Evolutionary conservation across 2,888 invertebrate genomes (phyloP), one percentile per base, ranked within the genome.

Genomic region (Amphipoea lucens): DNA sequence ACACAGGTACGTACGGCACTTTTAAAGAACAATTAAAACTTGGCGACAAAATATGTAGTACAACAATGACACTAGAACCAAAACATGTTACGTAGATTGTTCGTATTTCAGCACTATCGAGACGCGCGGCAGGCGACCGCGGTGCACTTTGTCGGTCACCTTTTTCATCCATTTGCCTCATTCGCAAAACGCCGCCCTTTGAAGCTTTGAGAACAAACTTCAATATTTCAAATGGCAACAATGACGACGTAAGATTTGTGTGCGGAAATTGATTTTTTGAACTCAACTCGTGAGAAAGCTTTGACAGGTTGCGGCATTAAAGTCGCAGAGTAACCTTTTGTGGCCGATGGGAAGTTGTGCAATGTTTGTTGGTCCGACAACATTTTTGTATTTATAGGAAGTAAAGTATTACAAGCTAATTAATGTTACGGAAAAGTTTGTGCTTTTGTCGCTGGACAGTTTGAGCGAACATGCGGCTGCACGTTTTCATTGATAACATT

Each of bases 211-310:
- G 91, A 91, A 92, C 92, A 92, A 93, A 92, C 92, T 93, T 87
- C 93, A 94, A 96, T 96, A 96, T 95, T 95, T 96, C 95, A 96
- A 94, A 94, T 91, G 89, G 91, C 95, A 94, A 96, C 97, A 97
- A 97, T 96, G 96, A 96, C 96, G 89, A 87, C 87, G 94, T 92
- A 93, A 95, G 95, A 96, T 96, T 96, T 96, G 96, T 96, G 96
- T 96, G 96, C 97, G 96, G 97, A 97, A 96, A 96, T 96, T 95
- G 96, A 95, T 96, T 96, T 96, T 96, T 96, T 95, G 92, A 94
- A 91, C 76, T 83, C 90, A 82, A 87, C 91, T 91, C 95, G 95
- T 96, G 96, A 95, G 96, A 96, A 96, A 94, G 94, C 94, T 95
- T 95, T 95, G 96, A 95, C 96, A 95, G 95, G 95, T 95, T 95